These are phyloP conservation scores for Autographa gamma DNA, from an alignment of 2,888 invertebrate species.

Conservation along the genomic window DNA sequence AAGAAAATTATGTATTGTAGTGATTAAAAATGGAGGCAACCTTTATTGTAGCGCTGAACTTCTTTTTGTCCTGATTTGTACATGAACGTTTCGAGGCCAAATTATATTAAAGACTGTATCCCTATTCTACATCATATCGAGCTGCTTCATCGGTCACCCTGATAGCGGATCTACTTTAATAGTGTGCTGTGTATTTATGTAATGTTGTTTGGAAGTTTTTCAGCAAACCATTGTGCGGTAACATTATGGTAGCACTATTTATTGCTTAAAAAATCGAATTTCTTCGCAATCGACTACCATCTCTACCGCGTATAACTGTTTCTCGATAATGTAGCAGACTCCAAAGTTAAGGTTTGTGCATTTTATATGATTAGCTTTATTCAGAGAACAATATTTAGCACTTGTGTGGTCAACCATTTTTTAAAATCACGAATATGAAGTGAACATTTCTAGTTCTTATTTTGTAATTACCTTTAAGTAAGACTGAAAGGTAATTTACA, in stretches of 20 bases:
- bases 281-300: conserved; percentile 34
- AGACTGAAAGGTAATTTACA: no score
- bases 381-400: neutral
- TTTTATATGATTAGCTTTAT: neutral
- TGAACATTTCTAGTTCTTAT: no score
- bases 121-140: neutral
- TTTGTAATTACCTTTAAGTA: no score
- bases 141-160: neutral
- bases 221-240: conserved; percentile 56
- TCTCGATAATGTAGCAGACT: conserved; percentile 35
- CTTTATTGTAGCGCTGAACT: no score
- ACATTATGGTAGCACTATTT: conserved; percentile 43
- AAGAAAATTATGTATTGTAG: no score
- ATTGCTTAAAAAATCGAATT: conserved; percentile 25
- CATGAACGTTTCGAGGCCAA: no score
- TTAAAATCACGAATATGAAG: no score
- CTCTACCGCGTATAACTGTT: conserved; percentile 19
- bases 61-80: no score
- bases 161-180: neutral
- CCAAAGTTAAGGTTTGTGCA: conserved; percentile 12
- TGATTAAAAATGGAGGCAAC: no score
- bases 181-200: conserved; percentile 30
- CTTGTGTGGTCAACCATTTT: no score
- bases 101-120: conserved; percentile 7
- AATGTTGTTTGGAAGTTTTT: conserved; percentile 42